A percentile compares a stretch with the other conserved stretches of the same genome.
phyloP scores from a whole-genome alignment of 2,888 invertebrate genomes.

The Tetragonula carbonaria region DNA sequence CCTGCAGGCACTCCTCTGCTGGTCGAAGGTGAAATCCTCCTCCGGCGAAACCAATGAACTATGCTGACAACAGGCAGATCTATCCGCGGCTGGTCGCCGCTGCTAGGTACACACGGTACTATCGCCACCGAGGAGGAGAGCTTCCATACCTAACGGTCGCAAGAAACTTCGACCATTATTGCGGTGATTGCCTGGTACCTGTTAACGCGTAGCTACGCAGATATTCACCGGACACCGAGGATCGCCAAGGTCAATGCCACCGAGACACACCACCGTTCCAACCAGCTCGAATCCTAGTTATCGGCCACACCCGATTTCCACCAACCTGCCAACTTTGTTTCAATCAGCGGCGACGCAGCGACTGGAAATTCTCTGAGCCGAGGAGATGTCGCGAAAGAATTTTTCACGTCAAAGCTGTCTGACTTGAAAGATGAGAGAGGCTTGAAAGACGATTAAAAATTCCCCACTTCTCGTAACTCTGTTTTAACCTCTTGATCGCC shows the following conservation, averaged over 20 bases:
- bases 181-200: slow-evolving; percentile 73
- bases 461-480: not conserved
- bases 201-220: slow-evolving; percentile 71
- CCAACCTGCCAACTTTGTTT: not conserved
- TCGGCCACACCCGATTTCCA: slow-evolving; percentile 64
- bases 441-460: not conserved
- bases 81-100: slow-evolving; percentile 62
- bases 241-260: slow-evolving; percentile 78
- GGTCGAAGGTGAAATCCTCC: slow-evolving; percentile 64
- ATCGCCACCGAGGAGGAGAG: slow-evolving; percentile 41
- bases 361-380: not conserved
- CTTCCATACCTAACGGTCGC: slow-evolving; percentile 77
- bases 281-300: slow-evolving; percentile 65
- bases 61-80: slow-evolving; percentile 70
- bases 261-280: slow-evolving; percentile 45
- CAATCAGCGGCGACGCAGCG: not conserved
- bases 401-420: not conserved
- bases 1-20: slow-evolving; percentile 76
- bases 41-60: slow-evolving; percentile 68
- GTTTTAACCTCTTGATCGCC: too few species aligned
- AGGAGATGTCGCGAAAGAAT: not conserved
- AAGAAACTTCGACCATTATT: slow-evolving; percentile 72
- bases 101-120: slow-evolving; percentile 27
- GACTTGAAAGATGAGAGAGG: not conserved
- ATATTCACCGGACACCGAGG: slow-evolving; percentile 63